Percentiles rank a stretch among this genome's conserved stretches.
Evolutionary conservation across 2,113 vertebrate species (phyloP).

Genomic region (Laterallus jamaicensis): DNA sequence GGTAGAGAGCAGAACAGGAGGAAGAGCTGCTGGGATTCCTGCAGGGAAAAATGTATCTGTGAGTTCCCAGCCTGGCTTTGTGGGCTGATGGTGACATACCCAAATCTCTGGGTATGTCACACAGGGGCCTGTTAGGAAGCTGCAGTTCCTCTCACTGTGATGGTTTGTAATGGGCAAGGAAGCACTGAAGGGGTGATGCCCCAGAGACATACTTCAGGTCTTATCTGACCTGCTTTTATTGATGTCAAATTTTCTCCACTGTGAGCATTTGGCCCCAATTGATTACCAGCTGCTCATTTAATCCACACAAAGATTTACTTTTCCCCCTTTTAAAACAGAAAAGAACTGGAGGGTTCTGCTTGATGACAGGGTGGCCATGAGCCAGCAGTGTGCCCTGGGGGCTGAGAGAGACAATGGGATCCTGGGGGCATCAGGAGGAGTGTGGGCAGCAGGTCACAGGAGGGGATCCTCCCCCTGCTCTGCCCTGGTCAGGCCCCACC

Average conservation of each 20-base stretch:
- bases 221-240: background rate
- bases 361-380: no score
- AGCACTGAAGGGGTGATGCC: background rate
- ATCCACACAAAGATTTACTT: background rate
- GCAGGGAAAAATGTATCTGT: background rate
- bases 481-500: no score
- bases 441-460: no score
- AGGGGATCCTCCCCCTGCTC: no score
- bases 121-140: background rate
- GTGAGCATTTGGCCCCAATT: background rate
- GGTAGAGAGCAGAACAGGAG: background rate
- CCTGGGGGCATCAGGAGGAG: no score
- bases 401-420: no score
- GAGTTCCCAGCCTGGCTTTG: background rate
- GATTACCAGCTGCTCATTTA: background rate
- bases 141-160: background rate
- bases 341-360: background rate
- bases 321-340: background rate
- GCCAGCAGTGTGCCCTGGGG: no score
- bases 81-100: background rate
- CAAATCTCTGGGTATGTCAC: background rate
- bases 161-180: background rate
- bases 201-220: background rate
- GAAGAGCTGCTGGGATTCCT: background rate
- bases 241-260: background rate